Conservation (phyloP, 2,113 vertebrate genomes). For the Gopherus flavomarginatus region DNA sequence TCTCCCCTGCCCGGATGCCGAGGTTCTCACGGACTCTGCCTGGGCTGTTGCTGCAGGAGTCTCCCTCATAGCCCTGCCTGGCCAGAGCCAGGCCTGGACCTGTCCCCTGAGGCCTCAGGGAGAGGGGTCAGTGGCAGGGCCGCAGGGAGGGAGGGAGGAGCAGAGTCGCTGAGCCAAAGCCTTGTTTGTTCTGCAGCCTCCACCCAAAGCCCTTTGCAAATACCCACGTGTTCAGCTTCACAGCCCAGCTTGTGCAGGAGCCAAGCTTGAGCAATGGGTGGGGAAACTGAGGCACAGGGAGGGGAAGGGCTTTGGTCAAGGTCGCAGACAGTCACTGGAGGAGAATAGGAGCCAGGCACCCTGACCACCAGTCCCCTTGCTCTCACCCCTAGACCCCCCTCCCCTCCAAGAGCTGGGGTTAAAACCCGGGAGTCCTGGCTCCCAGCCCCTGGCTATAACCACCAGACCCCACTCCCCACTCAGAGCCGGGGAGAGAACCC, state of each 20-base stretch:
- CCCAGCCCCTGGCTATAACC: too few species aligned
- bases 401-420: too few species aligned
- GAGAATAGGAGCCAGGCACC: neutral
- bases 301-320: too few species aligned
- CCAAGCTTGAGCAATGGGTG: neutral
- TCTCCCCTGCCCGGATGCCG: neutral
- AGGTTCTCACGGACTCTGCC: too few species aligned
- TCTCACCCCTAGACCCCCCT: neutral
- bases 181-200: neutral
- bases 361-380: neutral
- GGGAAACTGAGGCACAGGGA: neutral
- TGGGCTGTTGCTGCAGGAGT: too few species aligned
- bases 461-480: too few species aligned
- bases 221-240: neutral
- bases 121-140: neutral
- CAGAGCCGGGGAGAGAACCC: too few species aligned
- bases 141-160: too few species aligned
- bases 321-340: neutral
- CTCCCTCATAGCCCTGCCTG: too few species aligned
- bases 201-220: neutral
- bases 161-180: neutral
- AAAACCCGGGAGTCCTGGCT: too few species aligned
- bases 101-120: too few species aligned
- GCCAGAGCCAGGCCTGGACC: neutral
- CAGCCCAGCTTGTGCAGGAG: too few species aligned